These are phyloP conservation scores for Nothocercus julius DNA, from an alignment of 2,113 vertebrate genomes.

Conservation along the genomic window DNA sequence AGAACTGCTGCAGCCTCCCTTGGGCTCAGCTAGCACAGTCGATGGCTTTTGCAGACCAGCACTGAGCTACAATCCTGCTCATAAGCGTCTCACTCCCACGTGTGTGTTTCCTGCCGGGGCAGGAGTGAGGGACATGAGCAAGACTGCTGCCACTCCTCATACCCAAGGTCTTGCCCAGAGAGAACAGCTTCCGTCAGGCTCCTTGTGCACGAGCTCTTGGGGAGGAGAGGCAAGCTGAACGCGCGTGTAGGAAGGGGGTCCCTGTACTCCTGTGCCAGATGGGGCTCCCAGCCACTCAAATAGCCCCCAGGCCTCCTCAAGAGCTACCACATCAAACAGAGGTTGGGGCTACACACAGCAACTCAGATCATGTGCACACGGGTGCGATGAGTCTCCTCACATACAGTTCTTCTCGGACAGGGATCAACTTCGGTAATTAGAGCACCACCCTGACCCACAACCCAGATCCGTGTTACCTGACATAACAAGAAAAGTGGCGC, in stretches of 20 bases:
- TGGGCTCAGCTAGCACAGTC: too few relatives aligned
- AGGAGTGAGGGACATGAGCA: not conserved
- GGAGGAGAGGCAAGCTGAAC: not conserved
- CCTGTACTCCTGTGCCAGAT: not conserved
- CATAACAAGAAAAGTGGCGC: not conserved
- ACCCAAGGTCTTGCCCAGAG: not conserved
- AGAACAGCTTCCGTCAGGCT: not conserved
- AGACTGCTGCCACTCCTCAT: not conserved
- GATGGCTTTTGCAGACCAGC: too few relatives aligned
- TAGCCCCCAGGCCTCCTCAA: not conserved
- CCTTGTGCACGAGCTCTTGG: not conserved
- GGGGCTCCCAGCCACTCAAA: not conserved
- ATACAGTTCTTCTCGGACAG: not conserved
- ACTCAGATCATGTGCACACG: accelerated
- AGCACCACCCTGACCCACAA: not conserved
- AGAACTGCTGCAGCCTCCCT: too few relatives aligned
- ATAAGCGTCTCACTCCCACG: not conserved
- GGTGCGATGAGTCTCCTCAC: not conserved
- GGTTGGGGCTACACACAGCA: not conserved
- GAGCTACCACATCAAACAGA: not conserved
- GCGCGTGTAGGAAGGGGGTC: accelerated
- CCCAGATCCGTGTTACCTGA: not conserved
- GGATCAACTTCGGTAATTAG: not conserved
- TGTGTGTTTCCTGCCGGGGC: not conserved
- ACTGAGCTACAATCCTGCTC: too few relatives aligned